Conservation (phyloP, 2,113 vertebrate genomes). For the Leptobrachium leishanense region DNA sequence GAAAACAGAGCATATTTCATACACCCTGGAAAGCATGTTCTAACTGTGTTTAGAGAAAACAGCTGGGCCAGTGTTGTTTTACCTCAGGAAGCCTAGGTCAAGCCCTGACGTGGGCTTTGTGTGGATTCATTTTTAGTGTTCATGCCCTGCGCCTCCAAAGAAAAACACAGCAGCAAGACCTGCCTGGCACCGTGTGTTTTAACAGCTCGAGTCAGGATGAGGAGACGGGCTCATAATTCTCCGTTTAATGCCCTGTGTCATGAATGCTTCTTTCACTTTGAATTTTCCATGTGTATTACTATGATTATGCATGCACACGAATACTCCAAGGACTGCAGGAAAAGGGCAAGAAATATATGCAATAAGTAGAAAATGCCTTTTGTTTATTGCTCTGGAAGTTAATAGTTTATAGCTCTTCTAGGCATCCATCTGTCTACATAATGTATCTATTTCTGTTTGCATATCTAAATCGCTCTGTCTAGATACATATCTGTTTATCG, state of each 20-base stretch:
- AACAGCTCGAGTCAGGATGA: conserved; percentile 35
- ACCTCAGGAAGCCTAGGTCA: conserved; percentile 41
- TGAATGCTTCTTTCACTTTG: conserved; percentile 17
- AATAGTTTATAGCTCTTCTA: no score
- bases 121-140: conserved; percentile 38
- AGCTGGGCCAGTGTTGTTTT: conserved; percentile 29
- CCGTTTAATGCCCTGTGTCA: conserved; percentile 1
- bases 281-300: conserved; percentile 2
- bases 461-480: no score
- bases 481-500: no score
- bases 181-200: conserved; percentile 31
- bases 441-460: no score
- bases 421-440: no score
- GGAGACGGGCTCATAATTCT: conserved; percentile 22
- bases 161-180: conserved; percentile 30
- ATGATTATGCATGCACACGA: background rate
- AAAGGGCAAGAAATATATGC: no score
- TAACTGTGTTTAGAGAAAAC: conserved; percentile 29
- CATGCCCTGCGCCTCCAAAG: conserved; percentile 26
- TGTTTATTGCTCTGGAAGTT: no score
- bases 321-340: background rate
- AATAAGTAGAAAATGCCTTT: no score
- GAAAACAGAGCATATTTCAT: conserved; percentile 24
- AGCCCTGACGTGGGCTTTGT: conserved; percentile 36
- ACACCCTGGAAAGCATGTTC: conserved; percentile 4